Percentiles rank a stretch among this genome's conserved stretches.
These are phyloP conservation scores for Yoshiicerus persimilis DNA, from an alignment of 1,140 invertebrate genomes.

Conservation along the genomic window DNA sequence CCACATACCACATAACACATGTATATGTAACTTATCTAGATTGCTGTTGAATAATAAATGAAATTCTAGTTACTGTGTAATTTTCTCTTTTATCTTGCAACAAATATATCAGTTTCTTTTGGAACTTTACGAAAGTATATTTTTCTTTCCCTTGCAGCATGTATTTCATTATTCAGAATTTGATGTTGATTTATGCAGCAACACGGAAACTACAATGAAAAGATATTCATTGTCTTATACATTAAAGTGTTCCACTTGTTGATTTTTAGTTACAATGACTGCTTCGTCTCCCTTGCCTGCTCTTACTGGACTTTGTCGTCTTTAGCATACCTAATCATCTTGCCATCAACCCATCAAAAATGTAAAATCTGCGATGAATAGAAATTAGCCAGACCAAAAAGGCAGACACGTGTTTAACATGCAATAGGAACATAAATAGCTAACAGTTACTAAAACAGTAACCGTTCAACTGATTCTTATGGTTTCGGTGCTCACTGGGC, in stretches of 20 bases:
- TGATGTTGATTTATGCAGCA: background rate
- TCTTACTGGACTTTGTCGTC: background rate
- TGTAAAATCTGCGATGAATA: background rate
- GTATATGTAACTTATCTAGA: no score
- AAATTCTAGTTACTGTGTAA: no score
- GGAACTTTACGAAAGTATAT: background rate
- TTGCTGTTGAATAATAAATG: background rate
- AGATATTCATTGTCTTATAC: background rate
- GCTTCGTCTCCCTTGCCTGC: background rate
- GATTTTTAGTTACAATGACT: background rate
- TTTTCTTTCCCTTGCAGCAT: background rate
- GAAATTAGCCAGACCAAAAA: no score
- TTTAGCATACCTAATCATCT: background rate
- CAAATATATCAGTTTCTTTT: background rate
- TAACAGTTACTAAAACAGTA: background rate
- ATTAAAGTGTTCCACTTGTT: background rate
- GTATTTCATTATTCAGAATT: background rate
- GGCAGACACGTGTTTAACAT: background rate
- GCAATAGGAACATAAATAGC: background rate
- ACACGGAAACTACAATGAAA: background rate
- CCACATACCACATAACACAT: no score
- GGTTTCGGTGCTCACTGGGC: background rate
- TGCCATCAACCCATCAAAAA: background rate
- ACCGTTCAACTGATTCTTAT: background rate
- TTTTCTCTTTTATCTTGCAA: background rate